A percentile compares a stretch with the other conserved stretches of the same genome.
These are phyloP conservation scores for Rhopalosiphum padi DNA, from an alignment of 1,140 invertebrate genomes.

Conservation along the genomic window DNA sequence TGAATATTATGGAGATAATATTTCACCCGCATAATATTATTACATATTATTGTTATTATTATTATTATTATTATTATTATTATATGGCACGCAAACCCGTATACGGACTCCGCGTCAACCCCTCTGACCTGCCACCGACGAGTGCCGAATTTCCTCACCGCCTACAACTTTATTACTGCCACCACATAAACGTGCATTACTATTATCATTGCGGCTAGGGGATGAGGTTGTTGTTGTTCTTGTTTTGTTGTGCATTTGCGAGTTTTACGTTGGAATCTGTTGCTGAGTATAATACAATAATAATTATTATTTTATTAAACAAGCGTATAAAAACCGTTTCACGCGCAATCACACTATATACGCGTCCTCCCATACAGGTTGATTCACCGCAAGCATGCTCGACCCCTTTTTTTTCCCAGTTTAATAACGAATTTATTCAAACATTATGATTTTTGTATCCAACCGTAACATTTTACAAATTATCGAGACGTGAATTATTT, in stretches of 20 bases:
- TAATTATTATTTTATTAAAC: neutral
- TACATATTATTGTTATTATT: neutral
- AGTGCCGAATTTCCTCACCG: neutral
- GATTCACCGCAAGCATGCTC: too few relatives aligned
- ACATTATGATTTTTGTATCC: too few relatives aligned
- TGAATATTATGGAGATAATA: neutral
- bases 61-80: neutral
- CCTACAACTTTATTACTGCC: neutral
- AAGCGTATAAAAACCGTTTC: neutral
- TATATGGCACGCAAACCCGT: neutral
- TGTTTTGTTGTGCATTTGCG: neutral
- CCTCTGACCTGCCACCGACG: neutral
- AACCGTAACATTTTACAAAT: neutral
- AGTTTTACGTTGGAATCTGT: neutral
- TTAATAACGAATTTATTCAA: too few relatives aligned
- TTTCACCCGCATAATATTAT: slow-evolving; percentile 12
- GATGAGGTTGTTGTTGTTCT: too few relatives aligned
- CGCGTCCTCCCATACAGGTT: too few relatives aligned
- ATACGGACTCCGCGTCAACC: neutral
- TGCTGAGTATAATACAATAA: neutral
- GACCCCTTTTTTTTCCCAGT: too few relatives aligned
- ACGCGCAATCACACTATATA: neutral
- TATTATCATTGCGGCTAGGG: neutral
- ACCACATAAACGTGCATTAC: neutral
- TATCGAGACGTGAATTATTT: neutral